A percentile compares a stretch with the other conserved stretches of the same genome.
These are phyloP conservation scores for Tarsius wallacei DNA, from an alignment of 2,797 vertebrate genomes.

Conservation along the genomic window DNA sequence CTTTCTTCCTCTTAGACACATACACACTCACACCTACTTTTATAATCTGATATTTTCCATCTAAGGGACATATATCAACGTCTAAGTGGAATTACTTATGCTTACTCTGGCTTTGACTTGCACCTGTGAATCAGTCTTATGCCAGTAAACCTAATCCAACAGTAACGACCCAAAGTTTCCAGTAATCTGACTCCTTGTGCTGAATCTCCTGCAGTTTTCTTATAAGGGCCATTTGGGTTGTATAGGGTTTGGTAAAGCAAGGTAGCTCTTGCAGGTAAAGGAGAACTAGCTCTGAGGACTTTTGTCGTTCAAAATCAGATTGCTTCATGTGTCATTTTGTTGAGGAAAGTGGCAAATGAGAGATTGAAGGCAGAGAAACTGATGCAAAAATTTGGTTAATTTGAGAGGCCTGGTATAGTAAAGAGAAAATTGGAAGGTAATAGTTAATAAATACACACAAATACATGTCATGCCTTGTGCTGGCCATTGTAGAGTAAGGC, in stretches of 20 bases:
- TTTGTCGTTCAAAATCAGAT: background rate
- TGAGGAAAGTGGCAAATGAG: background rate
- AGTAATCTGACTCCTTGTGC: background rate
- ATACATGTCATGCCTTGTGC: background rate
- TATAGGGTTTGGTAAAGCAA: background rate
- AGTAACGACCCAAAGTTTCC: background rate
- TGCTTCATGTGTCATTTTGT: background rate
- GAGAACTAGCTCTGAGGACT: background rate
- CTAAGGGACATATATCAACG: background rate
- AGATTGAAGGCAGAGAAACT: background rate
- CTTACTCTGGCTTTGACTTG: slow-evolving; percentile 37
- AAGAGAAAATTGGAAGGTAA: background rate
- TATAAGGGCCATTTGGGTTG: background rate
- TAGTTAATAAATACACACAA: slow-evolving; percentile 17
- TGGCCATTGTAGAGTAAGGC: background rate
- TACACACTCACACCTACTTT: background rate
- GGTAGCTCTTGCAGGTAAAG: background rate
- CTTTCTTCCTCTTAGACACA: background rate
- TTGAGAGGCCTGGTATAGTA: background rate
- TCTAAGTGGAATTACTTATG: slow-evolving; percentile 22
- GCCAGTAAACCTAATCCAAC: slow-evolving; percentile 34
- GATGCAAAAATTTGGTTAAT: background rate
- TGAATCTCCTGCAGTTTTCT: slow-evolving; percentile 36
- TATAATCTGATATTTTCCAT: slow-evolving; percentile 4
- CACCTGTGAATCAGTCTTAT: background rate